Evolutionary conservation across 2,888 invertebrate species (phyloP).

Genomic region (Apamea monoglypha): DNA sequence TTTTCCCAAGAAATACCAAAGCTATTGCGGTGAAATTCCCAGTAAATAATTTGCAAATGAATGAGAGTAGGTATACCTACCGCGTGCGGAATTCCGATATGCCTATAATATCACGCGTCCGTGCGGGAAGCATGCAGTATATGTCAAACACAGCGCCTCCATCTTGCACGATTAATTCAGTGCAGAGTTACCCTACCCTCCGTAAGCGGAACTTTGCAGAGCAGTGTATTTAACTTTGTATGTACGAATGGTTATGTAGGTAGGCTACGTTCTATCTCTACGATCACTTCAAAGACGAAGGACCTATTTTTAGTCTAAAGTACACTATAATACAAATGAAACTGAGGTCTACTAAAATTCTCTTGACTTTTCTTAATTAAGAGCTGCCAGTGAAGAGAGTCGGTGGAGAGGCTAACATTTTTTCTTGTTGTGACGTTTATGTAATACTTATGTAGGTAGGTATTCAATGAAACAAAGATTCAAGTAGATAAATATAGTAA

Average conservation of each 20-base stretch:
- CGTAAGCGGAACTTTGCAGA: neutral
- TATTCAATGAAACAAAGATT: neutral
- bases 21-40: neutral
- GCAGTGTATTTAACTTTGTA: neutral
- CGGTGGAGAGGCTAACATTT: neutral
- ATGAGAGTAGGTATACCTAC: neutral
- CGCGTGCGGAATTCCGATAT: conserved; percentile 4
- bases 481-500: neutral
- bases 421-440: conserved; percentile 9
- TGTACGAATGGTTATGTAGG: neutral
- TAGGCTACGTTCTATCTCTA: neutral
- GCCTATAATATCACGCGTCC: conserved; percentile 18
- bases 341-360: neutral
- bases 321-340: neutral
- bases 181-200: neutral
- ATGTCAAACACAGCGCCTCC: conserved; percentile 4
- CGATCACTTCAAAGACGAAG: neutral
- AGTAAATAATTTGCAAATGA: conserved; percentile 4
- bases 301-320: conserved; percentile 1
- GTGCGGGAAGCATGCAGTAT: conserved; percentile 7
- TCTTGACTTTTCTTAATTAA: conserved; percentile 1
- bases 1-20: neutral
- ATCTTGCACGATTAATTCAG: conserved; percentile 19
- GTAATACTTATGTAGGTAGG: conserved; percentile 1
- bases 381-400: neutral